phyloP scores from a whole-genome alignment of 2,113 vertebrate species.

The Micromys minutus region DNA sequence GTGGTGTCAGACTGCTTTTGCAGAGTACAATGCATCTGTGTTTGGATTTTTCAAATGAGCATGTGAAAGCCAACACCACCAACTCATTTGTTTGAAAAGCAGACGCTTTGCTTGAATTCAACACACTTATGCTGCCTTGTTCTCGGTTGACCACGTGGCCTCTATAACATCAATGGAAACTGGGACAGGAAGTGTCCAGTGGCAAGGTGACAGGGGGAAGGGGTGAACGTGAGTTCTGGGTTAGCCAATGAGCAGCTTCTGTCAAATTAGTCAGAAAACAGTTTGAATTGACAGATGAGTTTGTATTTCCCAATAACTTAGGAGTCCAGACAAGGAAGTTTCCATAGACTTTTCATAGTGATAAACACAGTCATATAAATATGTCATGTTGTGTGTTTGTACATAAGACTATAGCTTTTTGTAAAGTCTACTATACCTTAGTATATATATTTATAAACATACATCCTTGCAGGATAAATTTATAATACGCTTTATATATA shows the following conservation, averaged over 20 bases:
- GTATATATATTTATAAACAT: not conserved
- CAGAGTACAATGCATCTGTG: constrained; percentile 69
- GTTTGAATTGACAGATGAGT: not conserved
- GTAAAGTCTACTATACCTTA: not conserved
- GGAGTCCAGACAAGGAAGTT: not conserved
- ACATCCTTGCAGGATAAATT: not conserved
- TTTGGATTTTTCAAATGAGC: constrained; percentile 85
- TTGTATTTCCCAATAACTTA: not conserved
- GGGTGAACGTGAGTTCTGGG: not conserved
- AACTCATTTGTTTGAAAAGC: not conserved
- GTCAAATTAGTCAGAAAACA: not conserved
- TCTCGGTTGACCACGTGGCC: not conserved
- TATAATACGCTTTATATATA: not conserved
- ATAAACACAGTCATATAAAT: not conserved
- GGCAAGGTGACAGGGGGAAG: not conserved
- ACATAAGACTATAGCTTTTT: not conserved
- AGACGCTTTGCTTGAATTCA: not conserved
- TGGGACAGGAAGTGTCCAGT: not conserved
- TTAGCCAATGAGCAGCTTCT: not conserved
- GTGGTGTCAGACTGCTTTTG: constrained; percentile 70
- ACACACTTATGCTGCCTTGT: not conserved
- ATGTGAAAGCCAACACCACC: constrained; percentile 50
- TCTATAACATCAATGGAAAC: not conserved
- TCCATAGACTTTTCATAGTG: not conserved
- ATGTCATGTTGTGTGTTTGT: not conserved